Evolutionary conservation across 2,797 vertebrate genomes (phyloP), one percentile per base, ranked within the genome.

Genomic region (Syncerus caffer): DNA sequence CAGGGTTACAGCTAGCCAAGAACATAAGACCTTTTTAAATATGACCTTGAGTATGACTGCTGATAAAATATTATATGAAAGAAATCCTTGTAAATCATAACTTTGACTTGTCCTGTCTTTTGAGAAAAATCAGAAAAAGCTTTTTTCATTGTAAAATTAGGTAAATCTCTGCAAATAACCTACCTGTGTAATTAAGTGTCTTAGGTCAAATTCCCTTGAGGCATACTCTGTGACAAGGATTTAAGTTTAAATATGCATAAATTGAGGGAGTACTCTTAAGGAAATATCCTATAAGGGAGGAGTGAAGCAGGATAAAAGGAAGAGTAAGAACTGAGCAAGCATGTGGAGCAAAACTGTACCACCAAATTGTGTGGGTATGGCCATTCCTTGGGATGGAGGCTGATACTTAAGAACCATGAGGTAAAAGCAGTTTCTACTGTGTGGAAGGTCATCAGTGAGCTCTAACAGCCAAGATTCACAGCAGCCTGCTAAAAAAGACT

Each of bases 1-100:
- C 12, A 53, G 57, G 45, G 51, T 45, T 90, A 83, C 2, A 79
- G 31, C 82, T 89, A 93, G 80, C 19, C 50, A 60, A 71, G 76
- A 87, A 95, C 64, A 86, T 3, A 76, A 85, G 51, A 57, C 23
- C 47, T 84, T 58, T 58, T 93, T 38, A 94, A 89, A 90, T 64
- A 51, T 93, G 57, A 95, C 58, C 76, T 92, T 87, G 50, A 95
- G 16, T 71, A 86, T 85, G 31, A 97, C 53, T 76, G 15, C 85
- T 83, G 50, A 92, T 85, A 87, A 94, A 94, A 90, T 31, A 85
- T 80, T 51, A 74, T 58, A 15, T 85, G 83, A 95, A 94, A 86
- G 31, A 88, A 84, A 57, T 12, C 29, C 53, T 67, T 90, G 6
- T 85, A 94, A 90, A 80, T 85, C 25, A 85, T 74, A 93, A 51